phyloP scores from a whole-genome alignment of 2,113 vertebrate species.

The Bungarus multicinctus region DNA sequence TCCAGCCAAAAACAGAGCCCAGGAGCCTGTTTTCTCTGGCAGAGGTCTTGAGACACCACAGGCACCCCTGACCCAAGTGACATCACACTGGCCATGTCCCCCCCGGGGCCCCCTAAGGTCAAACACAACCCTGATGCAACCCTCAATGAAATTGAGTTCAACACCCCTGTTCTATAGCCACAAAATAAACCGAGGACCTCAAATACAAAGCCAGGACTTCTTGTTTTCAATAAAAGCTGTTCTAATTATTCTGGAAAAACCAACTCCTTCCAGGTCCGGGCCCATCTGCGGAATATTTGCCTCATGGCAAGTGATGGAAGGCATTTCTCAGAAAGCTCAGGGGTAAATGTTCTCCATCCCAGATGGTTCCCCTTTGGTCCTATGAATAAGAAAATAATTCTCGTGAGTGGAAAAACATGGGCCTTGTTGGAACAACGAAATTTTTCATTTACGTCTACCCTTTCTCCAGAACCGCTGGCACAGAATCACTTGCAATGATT shows the following conservation, averaged over 20 bases:
- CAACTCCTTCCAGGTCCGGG: slow-evolving; percentile 17
- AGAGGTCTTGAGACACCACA: no score
- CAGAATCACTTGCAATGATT: not conserved
- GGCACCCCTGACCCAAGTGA: no score
- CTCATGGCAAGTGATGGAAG: slow-evolving; percentile 46
- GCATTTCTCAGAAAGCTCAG: slow-evolving; percentile 10
- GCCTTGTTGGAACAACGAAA: not conserved
- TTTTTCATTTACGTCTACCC: not conserved
- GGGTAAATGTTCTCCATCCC: slow-evolving; percentile 29
- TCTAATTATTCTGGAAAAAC: slow-evolving; percentile 35
- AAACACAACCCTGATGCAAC: no score
- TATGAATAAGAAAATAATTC: slow-evolving; percentile 27
- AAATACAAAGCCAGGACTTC: not conserved
- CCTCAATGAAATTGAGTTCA: no score
- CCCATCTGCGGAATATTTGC: slow-evolving; percentile 40
- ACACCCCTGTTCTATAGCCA: not conserved
- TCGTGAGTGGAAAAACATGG: slow-evolving; percentile 4
- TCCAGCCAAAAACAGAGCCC: no score
- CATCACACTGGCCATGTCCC: no score
- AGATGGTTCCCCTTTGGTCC: slow-evolving; percentile 42
- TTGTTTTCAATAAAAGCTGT: slow-evolving; percentile 28
- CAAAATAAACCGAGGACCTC: not conserved
- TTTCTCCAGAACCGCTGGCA: not conserved
- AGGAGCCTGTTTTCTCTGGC: no score
- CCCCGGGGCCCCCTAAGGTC: no score